These are phyloP conservation scores for Carpatolechia fugitivella DNA, from an alignment of 2,888 invertebrate species.

Conservation along the genomic window DNA sequence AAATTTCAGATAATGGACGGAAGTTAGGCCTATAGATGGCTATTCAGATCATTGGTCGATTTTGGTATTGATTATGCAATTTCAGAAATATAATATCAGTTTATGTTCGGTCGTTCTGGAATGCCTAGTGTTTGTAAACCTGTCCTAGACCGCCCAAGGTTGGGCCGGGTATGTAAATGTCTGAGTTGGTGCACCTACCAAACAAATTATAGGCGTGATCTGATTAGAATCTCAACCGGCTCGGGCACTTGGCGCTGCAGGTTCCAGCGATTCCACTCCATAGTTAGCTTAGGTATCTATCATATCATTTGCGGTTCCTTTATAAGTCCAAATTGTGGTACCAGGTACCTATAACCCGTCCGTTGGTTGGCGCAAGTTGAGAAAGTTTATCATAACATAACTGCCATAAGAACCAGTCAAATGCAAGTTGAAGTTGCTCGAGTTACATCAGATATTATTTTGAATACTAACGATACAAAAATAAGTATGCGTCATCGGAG, in stretches of 20 bases:
- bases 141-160: conserved; percentile 9
- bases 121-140: not conserved
- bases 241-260: not conserved
- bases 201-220: conserved; percentile 12
- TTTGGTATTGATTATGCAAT: not conserved
- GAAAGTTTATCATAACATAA: not conserved
- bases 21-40: not conserved
- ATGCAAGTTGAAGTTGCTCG: not conserved
- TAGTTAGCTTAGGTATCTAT: too few species aligned
- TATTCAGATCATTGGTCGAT: not conserved
- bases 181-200: not conserved
- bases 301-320: not conserved
- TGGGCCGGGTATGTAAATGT: conserved; percentile 8
- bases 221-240: conserved; percentile 8
- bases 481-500: too few species aligned
- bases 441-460: too few species aligned
- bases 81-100: not conserved
- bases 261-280: not conserved
- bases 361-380: not conserved
- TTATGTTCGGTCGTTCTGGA: not conserved
- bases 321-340: not conserved
- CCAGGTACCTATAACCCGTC: not conserved
- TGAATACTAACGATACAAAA: too few species aligned
- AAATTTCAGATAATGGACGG: conserved; percentile 1
- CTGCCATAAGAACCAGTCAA: not conserved